Evolutionary conservation across 2,888 invertebrate species (phyloP).

Genomic region (Cylloceria caligata): DNA sequence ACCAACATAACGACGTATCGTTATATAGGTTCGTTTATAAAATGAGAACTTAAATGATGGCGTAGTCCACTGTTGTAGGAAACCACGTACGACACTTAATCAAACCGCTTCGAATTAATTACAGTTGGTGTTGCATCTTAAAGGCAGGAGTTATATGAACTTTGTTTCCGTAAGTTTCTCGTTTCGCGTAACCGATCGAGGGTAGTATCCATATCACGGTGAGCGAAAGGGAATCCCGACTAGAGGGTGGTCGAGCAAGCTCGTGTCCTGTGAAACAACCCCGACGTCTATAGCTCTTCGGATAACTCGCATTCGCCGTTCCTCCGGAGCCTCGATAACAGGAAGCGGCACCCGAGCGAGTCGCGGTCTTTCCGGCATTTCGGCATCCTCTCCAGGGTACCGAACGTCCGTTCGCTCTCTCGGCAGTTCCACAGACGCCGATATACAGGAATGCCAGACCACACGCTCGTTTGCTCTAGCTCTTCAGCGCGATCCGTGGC

Average conservation of each 20-base stretch:
- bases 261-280: conserved; percentile 41
- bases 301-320: too few species aligned
- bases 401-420: conserved; percentile 34
- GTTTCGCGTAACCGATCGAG: conserved; percentile 5
- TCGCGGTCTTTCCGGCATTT: conserved; percentile 69
- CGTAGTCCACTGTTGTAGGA: neutral
- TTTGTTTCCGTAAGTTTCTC: conserved; percentile 22
- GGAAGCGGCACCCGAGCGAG: conserved; percentile 68
- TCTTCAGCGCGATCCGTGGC: conserved; percentile 28
- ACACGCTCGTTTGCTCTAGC: conserved; percentile 22
- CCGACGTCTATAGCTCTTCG: conserved; percentile 12
- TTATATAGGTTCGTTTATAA: neutral
- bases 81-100: neutral
- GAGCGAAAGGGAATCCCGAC: neutral
- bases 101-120: conserved; percentile 4
- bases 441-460: conserved; percentile 5
- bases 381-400: conserved; percentile 55
- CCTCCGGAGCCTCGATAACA: conserved; percentile 67
- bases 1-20: neutral
- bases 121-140: neutral
- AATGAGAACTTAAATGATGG: neutral
- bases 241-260: conserved; percentile 16
- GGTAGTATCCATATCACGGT: conserved; percentile 1
- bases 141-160: conserved; percentile 1
- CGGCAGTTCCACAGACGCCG: conserved; percentile 11